A percentile compares a stretch with the other conserved stretches of the same genome.
Evolutionary conservation across 2,888 invertebrate genomes (phyloP).

Genomic region (Brachypalpus laphriformis): DNA sequence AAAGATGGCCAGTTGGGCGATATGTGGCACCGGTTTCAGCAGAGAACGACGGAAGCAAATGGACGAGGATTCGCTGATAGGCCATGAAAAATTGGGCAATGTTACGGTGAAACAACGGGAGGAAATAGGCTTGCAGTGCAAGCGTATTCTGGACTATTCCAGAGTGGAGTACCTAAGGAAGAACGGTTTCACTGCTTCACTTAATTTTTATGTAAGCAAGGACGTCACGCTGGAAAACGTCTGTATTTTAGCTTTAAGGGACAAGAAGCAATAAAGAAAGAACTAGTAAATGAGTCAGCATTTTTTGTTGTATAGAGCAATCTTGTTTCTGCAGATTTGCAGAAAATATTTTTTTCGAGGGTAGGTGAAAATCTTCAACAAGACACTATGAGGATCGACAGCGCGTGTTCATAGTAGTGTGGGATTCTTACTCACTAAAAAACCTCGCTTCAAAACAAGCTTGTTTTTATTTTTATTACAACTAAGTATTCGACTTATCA

Average conservation of each 20-base stretch:
- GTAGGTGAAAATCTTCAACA: no score
- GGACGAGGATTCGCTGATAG: constrained; percentile 69
- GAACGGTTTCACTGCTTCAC: constrained; percentile 85
- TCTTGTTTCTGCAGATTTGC: no score
- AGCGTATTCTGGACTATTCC: constrained; percentile 90
- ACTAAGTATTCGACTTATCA: no score
- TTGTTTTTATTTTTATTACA: no score
- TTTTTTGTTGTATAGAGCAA: no score
- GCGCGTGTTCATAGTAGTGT: no score
- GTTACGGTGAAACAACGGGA: constrained; percentile 83
- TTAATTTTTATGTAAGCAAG: constrained; percentile 87
- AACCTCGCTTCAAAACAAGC: no score
- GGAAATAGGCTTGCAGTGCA: constrained; percentile 88
- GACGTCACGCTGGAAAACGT: constrained; percentile 90
- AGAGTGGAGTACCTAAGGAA: constrained; percentile 86
- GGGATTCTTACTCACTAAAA: no score
- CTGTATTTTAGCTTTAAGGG: constrained; percentile 85
- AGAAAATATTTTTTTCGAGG: no score
- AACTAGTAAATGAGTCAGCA: not conserved
- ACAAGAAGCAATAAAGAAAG: constrained; percentile 52
- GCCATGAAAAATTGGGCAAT: not conserved
- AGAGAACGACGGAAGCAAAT: constrained; percentile 82
- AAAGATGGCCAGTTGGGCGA: constrained; percentile 95
- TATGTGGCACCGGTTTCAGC: constrained; percentile 89
- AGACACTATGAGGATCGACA: no score